Conservation (phyloP, 2,797 vertebrate genomes). For the Hydrophis major region DNA sequence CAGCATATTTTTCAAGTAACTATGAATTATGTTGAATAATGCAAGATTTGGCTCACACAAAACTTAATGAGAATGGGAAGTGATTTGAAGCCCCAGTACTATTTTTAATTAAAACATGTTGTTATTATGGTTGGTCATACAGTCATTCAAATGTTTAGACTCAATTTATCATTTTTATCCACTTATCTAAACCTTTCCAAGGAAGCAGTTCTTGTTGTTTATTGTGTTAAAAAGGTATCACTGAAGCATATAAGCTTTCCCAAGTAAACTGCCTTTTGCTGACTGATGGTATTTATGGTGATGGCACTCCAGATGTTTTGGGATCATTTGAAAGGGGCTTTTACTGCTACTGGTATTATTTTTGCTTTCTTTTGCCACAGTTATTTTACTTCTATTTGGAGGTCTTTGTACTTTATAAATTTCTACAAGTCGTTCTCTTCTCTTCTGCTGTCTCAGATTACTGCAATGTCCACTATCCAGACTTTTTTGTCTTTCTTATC, state of each 20-base stretch:
- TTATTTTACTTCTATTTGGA: not conserved
- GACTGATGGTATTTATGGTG: not conserved
- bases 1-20: not conserved
- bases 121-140: not conserved
- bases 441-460: not conserved
- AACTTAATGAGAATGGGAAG: not conserved
- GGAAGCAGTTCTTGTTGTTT: not conserved
- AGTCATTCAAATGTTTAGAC: not conserved
- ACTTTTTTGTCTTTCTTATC: too few species aligned
- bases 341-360: not conserved
- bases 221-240: not conserved
- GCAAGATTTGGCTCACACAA: not conserved
- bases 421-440: not conserved
- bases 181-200: not conserved
- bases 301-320: not conserved
- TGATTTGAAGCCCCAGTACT: not conserved
- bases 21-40: not conserved
- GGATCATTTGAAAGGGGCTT: not conserved
- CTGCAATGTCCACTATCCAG: too few species aligned
- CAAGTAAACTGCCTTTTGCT: not conserved
- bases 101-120: not conserved
- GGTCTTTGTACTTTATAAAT: not conserved
- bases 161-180: not conserved
- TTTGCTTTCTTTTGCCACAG: not conserved
- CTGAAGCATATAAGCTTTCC: not conserved